Base-by-base conservation (phyloP, 2,797 vertebrate genomes). In the Pitangus sulphuratus region DNA sequence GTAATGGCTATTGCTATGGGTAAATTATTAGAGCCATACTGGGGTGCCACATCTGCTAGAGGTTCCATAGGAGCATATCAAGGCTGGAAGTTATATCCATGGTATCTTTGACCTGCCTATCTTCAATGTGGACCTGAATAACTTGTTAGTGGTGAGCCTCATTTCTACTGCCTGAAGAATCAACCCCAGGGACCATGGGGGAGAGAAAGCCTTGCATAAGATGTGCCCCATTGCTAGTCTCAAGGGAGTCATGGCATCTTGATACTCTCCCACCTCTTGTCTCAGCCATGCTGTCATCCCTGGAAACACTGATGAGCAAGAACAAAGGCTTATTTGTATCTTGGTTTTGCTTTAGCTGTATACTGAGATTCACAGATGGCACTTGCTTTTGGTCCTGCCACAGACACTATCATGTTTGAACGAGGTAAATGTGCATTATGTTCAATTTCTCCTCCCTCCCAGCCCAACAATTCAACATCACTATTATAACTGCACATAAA, bases 101-200 rank as follows among this genome's bases (percentile, higher is more conserved):
- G 28, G 7, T 64, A 58, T 68, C 37, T 9, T 20, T 78, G 53
- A 86, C 35, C 44, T 71, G 22, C 8, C 6, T 24, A 3, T 81
- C 31, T 68, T 80, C 21, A 48, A 5, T 2, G 20, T 39, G 25
- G 47, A 84, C 6, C 35, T 44, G 61, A 75, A 22, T 31, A 33
- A 39, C 26, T 87, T 51, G 50, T 51, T 51, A 18, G 28, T 51
- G 25, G 11, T 39, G n/a, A 69, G 22, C 15, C 16, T 56, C 35
- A 18, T 15, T 72, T 72, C 37, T 76, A 5, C 40, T 68, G 50
- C 35, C 47, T 54, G 44, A 84, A 72, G 64, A 57, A 42, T 31
- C 11, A 42, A 0, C 2, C 5, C 9, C 2, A 13, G 33, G 40
- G 19, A 39, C 17, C 51, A 30, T 4, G 24, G 26, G 19, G 7